Conservation (phyloP, 2,888 invertebrate species). For the Eilema caniola region DNA sequence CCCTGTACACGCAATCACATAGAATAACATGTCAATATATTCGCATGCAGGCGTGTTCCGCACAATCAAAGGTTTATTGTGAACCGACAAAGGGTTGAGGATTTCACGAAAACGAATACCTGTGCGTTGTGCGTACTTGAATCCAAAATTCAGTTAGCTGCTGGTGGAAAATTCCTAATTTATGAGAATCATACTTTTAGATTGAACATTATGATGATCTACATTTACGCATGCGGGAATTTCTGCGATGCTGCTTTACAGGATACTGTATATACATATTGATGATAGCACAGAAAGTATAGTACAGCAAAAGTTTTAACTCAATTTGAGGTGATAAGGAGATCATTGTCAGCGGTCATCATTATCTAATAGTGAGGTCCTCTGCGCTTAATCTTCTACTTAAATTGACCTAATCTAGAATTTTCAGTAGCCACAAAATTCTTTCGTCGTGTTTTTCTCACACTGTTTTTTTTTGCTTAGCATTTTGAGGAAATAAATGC, state of each 20-base stretch:
- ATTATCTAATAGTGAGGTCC: too few species aligned
- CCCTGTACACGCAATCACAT: slow-evolving; percentile 3
- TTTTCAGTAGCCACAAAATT: too few species aligned
- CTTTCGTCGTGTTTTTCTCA: too few species aligned
- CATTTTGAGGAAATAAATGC: too few species aligned
- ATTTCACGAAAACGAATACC: slow-evolving; percentile 10
- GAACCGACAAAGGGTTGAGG: slow-evolving; percentile 11
- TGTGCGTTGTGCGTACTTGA: slow-evolving; percentile 4
- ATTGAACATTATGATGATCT: not conserved
- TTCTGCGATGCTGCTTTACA: not conserved
- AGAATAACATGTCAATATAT: slow-evolving; percentile 4
- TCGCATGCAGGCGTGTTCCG: slow-evolving; percentile 8
- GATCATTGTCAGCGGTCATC: too few species aligned
- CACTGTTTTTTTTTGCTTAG: too few species aligned
- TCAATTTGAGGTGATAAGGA: too few species aligned
- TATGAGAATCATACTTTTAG: not conserved
- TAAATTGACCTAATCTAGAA: too few species aligned
- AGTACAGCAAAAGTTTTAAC: too few species aligned
- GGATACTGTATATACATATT: too few species aligned
- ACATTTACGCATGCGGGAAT: not conserved
- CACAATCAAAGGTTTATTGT: slow-evolving; percentile 18
- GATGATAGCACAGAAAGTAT: too few species aligned
- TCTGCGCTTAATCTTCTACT: too few species aligned
- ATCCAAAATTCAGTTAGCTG: not conserved
- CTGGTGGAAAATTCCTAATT: not conserved